phyloP scores from a whole-genome alignment of 1,140 invertebrate species.

The Bacillus rossius region DNA sequence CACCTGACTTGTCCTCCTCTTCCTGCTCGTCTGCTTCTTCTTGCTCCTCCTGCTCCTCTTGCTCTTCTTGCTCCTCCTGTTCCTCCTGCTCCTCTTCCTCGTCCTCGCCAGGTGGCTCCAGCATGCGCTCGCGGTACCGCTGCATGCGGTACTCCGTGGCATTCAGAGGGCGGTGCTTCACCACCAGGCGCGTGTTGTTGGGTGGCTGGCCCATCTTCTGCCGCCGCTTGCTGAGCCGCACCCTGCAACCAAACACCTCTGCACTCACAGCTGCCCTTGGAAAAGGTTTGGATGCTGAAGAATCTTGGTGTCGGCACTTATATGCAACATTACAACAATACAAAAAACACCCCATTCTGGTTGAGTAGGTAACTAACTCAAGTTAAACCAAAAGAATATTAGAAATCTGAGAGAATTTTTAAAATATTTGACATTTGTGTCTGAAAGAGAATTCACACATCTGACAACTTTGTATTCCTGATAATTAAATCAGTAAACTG shows the following conservation, averaged over 20 bases:
- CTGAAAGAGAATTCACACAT: too few species aligned
- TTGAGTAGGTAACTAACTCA: too few species aligned
- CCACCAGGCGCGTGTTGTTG: constrained; percentile 79
- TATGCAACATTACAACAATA: too few species aligned
- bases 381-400: too few species aligned
- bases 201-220: constrained; percentile 65
- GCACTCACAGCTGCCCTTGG: too few species aligned
- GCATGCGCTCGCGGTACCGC: constrained; percentile 74
- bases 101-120: constrained; percentile 76
- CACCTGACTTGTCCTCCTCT: constrained; percentile 18
- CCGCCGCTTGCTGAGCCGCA: constrained; percentile 84
- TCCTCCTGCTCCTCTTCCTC: constrained; percentile 63
- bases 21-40: constrained; percentile 37
- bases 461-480: too few species aligned
- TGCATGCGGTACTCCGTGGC: constrained; percentile 83
- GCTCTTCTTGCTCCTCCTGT: constrained; percentile 40
- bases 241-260: constrained; percentile 44
- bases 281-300: too few species aligned
- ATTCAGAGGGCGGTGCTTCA: constrained; percentile 86
- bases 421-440: too few species aligned
- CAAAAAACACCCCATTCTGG: too few species aligned
- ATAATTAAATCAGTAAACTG: too few species aligned
- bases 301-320: too few species aligned
- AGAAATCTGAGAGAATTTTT: too few species aligned
- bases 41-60: constrained; percentile 34